These are phyloP conservation scores for Lepilemur ruficaudatus DNA, from an alignment of 2,797 vertebrate genomes.

Conservation along the genomic window DNA sequence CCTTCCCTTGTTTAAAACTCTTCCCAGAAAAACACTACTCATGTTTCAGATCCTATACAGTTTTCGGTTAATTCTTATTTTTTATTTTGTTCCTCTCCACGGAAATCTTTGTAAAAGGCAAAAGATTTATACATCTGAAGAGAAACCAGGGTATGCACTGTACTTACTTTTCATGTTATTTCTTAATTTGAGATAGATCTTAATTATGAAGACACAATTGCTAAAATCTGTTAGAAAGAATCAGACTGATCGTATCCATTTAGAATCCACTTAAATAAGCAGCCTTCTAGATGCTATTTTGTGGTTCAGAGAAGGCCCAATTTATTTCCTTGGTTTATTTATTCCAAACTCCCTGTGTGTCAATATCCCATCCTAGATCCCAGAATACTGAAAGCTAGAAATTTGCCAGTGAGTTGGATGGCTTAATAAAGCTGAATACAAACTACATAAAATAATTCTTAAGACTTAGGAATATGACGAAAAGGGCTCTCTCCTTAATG, in stretches of 20 bases:
- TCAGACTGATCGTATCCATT: neutral
- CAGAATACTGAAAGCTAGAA: neutral
- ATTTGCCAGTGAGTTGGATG: neutral
- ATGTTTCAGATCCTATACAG: neutral
- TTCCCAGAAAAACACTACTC: neutral
- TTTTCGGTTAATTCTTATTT: neutral
- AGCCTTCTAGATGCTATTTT: neutral
- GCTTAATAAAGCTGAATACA: slow-evolving; percentile 34
- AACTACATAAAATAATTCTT: slow-evolving; percentile 2
- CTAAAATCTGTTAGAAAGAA: neutral
- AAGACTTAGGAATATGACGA: neutral
- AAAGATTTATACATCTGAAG: neutral
- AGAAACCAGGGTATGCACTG: neutral
- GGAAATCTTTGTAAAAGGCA: neutral
- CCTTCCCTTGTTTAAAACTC: neutral
- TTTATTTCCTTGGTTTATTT: slow-evolving; percentile 15
- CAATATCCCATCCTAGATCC: neutral
- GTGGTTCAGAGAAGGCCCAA: neutral
- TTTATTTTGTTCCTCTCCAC: neutral
- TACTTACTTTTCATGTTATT: neutral
- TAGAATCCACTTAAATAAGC: neutral
- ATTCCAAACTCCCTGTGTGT: neutral
- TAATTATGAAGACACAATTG: neutral
- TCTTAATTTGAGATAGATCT: neutral
- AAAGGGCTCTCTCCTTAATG: neutral